Evolutionary conservation across 2,888 invertebrate species (phyloP).

Genomic region (Mimas tiliae): DNA sequence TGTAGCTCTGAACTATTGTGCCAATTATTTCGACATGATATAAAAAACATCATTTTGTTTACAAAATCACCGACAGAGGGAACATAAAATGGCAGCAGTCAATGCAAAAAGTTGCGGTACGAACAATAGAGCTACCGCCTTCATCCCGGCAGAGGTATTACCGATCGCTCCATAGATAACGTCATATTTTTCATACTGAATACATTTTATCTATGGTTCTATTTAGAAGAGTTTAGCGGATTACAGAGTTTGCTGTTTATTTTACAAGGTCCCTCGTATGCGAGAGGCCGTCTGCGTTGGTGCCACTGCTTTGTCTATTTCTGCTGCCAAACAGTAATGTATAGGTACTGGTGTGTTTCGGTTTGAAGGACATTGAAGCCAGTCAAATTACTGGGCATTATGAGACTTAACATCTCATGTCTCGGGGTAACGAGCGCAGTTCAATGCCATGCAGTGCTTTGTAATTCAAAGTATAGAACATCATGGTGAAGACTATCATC

Average conservation of each 20-base stretch:
- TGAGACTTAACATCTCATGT: too few species aligned
- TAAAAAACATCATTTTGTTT: conserved; percentile 2
- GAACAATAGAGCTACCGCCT: conserved; percentile 58
- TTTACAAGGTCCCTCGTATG: too few species aligned
- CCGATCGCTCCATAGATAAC: conserved; percentile 70
- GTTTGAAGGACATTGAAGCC: too few species aligned
- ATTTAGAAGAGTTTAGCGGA: conserved; percentile 40
- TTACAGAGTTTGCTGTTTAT: neutral
- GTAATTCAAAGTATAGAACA: too few species aligned
- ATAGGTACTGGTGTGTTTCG: too few species aligned
- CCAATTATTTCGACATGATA: neutral
- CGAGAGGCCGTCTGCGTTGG: too few species aligned
- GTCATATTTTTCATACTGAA: conserved; percentile 75
- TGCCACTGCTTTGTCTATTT: too few species aligned
- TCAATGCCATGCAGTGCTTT: too few species aligned
- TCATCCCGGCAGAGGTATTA: conserved; percentile 66
- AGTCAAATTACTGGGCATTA: too few species aligned
- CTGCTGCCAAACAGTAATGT: too few species aligned
- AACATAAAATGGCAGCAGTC: conserved; percentile 68
- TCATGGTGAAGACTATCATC: too few species aligned
- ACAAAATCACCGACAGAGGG: conserved; percentile 34
- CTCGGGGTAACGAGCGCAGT: too few species aligned
- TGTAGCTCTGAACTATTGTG: neutral
- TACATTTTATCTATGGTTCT: conserved; percentile 42
- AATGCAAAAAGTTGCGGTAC: conserved; percentile 59